Evolutionary conservation across 1,140 invertebrate species (phyloP), one percentile per base, ranked within the genome.

Genomic region (Neotoxoptera formosana): DNA sequence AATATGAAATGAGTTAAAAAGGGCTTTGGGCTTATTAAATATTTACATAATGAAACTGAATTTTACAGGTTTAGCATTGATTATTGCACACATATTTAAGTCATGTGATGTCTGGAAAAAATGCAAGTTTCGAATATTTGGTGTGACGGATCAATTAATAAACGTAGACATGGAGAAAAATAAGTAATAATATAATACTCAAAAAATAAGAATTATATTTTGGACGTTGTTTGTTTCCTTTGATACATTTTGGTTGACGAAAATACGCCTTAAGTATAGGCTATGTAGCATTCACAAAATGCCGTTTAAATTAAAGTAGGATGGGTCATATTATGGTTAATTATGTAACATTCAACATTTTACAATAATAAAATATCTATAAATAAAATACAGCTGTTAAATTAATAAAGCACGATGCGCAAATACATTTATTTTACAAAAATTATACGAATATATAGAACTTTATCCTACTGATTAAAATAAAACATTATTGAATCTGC

Each of bases 111-210:
- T 25, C 7, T 93, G 93, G 93, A 60, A 83, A 91, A 93, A 93
- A 84, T 91, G 93, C 47, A 91, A 53, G 21, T 93, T 93, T 60
- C 93, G 93, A 60, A 93, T 93, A 60, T 93, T 94, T 45, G 91
- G 90, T 8, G 56, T 92, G 3, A 93, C 93, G 7, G 95, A 94
- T 95, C 93, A 95, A 36, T 48, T 92, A 30, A 30, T 34, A n/a
- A 87, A 94, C 47, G 2, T 94, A 60, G 48, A 83, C 14, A 81
- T n/a, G 23, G 93, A 92, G 34, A 91, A 56, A 95, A 91, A 60
- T 36, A 94, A 88, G 93, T 90, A 93, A 90, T n/a, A 76, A n/a
- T 67, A n/a, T 67, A 67, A 67, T 47, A 47, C 47, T 47, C 14
- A n/a, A 76, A n/a, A 4, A n/a, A 76, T 20, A 76, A 76, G n/a